A percentile compares a stretch with the other conserved stretches of the same genome.
Conservation (phyloP, 2,797 vertebrate species). For the Hydrocynus forskahlii region DNA sequence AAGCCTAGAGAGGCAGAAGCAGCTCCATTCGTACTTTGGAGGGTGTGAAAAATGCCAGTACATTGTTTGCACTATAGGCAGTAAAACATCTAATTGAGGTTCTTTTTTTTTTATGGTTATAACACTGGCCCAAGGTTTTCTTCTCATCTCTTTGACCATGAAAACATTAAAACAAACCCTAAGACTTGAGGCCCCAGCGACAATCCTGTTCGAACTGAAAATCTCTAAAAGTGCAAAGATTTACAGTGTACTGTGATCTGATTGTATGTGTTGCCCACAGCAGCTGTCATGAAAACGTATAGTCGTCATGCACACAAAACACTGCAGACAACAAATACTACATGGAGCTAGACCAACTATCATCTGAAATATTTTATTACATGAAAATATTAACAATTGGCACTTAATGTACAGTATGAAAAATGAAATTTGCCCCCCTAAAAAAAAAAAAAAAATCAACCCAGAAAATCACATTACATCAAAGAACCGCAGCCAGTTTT, state of each 20-base stretch:
- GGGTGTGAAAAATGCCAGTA: background rate
- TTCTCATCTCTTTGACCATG: background rate
- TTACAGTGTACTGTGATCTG: background rate
- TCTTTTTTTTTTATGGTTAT: background rate
- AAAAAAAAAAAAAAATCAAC: slow-evolving; percentile 41
- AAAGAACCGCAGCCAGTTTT: slow-evolving; percentile 31
- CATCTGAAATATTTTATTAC: slow-evolving; percentile 69
- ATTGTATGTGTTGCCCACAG: background rate
- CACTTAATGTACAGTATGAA: slow-evolving; percentile 68
- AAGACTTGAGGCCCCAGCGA: no score
- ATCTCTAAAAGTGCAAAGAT: background rate
- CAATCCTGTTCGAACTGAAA: background rate
- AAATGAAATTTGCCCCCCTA: slow-evolving; percentile 59
- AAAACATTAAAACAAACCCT: background rate
- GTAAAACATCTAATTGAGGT: background rate
- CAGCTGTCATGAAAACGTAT: background rate
- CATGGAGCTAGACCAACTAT: slow-evolving; percentile 7
- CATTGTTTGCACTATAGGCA: background rate
- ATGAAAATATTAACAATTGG: slow-evolving; percentile 72
- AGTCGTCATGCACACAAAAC: background rate
- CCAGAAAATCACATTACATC: slow-evolving; percentile 21
- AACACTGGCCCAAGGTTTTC: background rate
- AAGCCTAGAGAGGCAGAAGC: background rate
- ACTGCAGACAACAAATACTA: background rate
- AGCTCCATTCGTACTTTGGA: slow-evolving; percentile 8